Evolutionary conservation across 37 sponge, comb jelly and placozoan species (phyloP).

Genomic region (Theonella swinhoei): DNA sequence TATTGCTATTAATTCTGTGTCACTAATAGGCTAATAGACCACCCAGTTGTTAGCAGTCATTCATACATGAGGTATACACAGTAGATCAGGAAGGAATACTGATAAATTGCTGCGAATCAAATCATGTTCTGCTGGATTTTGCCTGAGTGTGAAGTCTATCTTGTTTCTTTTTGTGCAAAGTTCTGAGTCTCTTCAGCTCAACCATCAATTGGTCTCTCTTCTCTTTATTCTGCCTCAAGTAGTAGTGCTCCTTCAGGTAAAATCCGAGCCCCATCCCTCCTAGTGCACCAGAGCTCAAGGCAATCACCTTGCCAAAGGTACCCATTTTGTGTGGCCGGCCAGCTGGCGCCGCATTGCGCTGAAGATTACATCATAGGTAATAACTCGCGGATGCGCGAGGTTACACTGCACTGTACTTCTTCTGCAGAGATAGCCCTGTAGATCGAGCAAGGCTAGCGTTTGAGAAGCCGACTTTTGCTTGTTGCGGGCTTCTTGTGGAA

Average conservation of each 20-base stretch:
- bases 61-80: too few species aligned
- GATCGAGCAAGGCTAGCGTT: too few species aligned
- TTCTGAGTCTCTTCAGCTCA: slow-evolving; percentile 14
- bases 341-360: too few species aligned
- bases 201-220: background rate
- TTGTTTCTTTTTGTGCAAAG: slow-evolving; percentile 4
- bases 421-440: too few species aligned
- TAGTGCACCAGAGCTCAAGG: slow-evolving; percentile 32
- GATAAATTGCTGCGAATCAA: background rate
- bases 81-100: too few species aligned
- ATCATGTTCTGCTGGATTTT: background rate
- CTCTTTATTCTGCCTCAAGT: background rate
- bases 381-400: too few species aligned
- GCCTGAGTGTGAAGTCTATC: background rate
- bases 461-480: too few species aligned
- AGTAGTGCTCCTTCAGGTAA: slow-evolving; percentile 42
- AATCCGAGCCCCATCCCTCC: slow-evolving; percentile 45
- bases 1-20: background rate
- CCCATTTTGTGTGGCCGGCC: slow-evolving; percentile 39
- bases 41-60: too few species aligned
- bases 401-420: too few species aligned
- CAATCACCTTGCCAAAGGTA: slow-evolving; percentile 26
- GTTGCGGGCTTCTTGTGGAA: too few species aligned
- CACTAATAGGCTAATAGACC: too few species aligned
- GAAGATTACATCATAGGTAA: too few species aligned